Evolutionary conservation across 1,140 invertebrate species (phyloP), one percentile per base, ranked within the genome.

Genomic region (Cydia pomonella): DNA sequence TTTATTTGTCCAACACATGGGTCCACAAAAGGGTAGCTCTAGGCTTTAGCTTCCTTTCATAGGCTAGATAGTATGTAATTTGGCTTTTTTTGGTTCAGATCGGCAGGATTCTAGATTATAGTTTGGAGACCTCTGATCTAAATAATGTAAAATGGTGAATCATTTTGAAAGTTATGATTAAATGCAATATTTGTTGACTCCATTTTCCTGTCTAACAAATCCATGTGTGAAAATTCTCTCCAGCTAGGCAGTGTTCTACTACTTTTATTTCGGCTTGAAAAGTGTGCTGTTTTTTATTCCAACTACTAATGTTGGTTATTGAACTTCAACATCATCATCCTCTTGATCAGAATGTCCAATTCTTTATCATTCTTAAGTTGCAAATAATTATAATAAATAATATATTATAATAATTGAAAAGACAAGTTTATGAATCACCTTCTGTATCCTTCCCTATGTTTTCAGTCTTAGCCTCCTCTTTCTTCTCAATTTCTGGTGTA

Each of bases 401-500:
- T 9, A 18, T 21, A 3, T 27, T 27, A 27, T 9, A 69, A 38
- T 66, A 69, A 69, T 29, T 18, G 33, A 33, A 64, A 64, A 13
- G 13, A 27, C 13, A n/a, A 29, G 16, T 9, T 69, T 69, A 69
- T 18, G 64, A 69, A 33, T 74, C 38, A 7, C 27, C 38, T 9
- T 38, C 29, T 18, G 73, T 38, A 53, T 74, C 18, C 41, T 47
- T 41, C 27, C 77, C 72, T 29, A 76, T n/a, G 1, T 21, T 73
- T 21, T 80, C 79, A 44, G 21, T 69, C 41, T 73, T 72, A 6
- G 47, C 72, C 50, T 73, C 73, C 64, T 21, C 41, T 29, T 38
- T 63, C 16, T 74, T 21, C 73, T 76, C 73, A 50, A 69, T 44
- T 64, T 85, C 81, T 72, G 72, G 53, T 63, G 47, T 41, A 38